Evolutionary conservation across 2,888 invertebrate species (phyloP), one percentile per base, ranked within the genome.

Genomic region (Sclerodermus sp.): DNA sequence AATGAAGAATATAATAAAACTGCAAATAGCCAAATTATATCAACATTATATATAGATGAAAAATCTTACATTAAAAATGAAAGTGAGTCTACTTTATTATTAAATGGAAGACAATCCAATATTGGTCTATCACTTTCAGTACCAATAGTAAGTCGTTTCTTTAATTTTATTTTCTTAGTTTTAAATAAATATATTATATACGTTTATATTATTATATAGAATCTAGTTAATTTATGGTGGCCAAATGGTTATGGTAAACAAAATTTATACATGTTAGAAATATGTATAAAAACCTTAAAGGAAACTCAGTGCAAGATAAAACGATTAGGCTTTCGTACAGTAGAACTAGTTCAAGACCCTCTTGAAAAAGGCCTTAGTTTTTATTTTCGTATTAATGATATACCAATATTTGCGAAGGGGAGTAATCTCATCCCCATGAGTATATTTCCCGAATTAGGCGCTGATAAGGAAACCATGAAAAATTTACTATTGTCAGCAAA

Each of bases 331-430:
- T 96, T 97, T 71, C 83, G 96, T 64, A 91, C 90, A 0, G 80
- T 96, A 12, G 87, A 93, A 74, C 77, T 98, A 0, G 81, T 94
- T 8, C 90, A 96, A 78, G 85, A 89, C 46, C 77, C 82, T 40
- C 82, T 88, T 3, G 68, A 82, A 77, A 66, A 79, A 67, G 96
- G 92, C 1, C 79, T 87, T 1, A 85, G 88, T 8, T 98, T 96
- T 77, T 91, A 90, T 72, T 94, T 97, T 72, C 85, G 85, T 71
- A 83, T 99, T 12, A 97, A 98, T 75, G 88, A 83, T 0, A 78
- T 88, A 44, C 87, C 92, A 1, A 85, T 98, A n/a, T 98, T 96
- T 73, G 89, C 93, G 77, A 98, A 97, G 79, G 96, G 96, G 1
- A 89, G 93, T 9, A 97, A 97, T 76, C 93, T 92, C 85, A 94